Percentiles rank a stretch among this genome's conserved stretches.
Evolutionary conservation across 2,797 vertebrate genomes (phyloP).

Genomic region (Hyperoplus lanceolatus): DNA sequence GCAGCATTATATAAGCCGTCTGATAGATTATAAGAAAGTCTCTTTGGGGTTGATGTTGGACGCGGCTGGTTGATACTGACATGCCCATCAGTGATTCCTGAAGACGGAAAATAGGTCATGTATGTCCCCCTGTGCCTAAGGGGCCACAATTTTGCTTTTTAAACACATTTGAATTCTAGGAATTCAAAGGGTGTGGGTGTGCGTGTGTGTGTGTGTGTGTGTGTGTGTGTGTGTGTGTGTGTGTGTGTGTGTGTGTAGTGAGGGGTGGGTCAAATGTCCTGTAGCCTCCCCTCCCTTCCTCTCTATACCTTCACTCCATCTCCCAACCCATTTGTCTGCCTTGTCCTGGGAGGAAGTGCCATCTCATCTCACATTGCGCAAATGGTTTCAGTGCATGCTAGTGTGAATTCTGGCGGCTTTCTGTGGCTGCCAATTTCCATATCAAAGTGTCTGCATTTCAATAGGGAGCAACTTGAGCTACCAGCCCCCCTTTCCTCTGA

Average conservation of each 20-base stretch:
- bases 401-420: constrained; percentile 95
- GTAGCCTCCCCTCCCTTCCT: constrained; percentile 75
- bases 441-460: constrained; percentile 97
- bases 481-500: constrained; percentile 89
- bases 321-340: constrained; percentile 90
- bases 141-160: neutral
- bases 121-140: constrained; percentile 17
- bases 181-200: constrained; percentile 64
- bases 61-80: constrained; percentile 44
- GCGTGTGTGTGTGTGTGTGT: too few relatives aligned
- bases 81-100: constrained; percentile 43
- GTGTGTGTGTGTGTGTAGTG: neutral
- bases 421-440: constrained; percentile 96
- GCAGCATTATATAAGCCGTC: constrained; percentile 51
- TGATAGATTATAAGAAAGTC: constrained; percentile 27
- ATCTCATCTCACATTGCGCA: constrained; percentile 94
- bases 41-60: constrained; percentile 33
- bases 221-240: too few relatives aligned
- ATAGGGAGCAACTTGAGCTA: constrained; percentile 93
- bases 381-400: constrained; percentile 96
- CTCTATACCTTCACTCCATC: constrained; percentile 58
- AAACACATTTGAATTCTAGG: constrained; percentile 53
- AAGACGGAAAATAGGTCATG: constrained; percentile 50
- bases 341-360: constrained; percentile 92
- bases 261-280: constrained; percentile 85